A percentile compares a stretch with the other conserved stretches of the same genome.
Evolutionary conservation across 2,113 vertebrate genomes (phyloP).

Genomic region (Ctenomys sociabilis): DNA sequence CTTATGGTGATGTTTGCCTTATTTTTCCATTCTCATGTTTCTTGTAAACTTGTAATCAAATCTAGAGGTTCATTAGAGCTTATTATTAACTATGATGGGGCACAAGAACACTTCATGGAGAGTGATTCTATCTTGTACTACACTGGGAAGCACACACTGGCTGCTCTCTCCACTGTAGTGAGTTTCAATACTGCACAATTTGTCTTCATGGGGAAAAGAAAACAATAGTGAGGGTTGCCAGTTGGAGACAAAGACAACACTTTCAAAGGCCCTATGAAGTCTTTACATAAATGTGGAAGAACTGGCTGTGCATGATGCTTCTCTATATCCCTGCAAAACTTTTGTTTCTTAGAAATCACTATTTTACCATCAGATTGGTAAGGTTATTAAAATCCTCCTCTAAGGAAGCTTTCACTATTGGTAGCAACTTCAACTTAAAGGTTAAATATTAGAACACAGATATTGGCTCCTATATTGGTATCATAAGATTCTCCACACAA

Average conservation of each 20-base stretch:
- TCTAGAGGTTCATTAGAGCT: not conserved
- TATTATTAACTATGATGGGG: not conserved
- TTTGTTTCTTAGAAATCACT: constrained; percentile 15
- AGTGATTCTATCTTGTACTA: not conserved
- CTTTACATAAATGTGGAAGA: not conserved
- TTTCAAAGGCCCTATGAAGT: not conserved
- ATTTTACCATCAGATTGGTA: not conserved
- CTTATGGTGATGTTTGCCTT: not conserved
- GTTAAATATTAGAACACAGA: not conserved
- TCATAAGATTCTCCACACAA: not conserved
- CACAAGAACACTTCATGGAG: not conserved
- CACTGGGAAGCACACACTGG: not conserved
- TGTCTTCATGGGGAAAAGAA: not conserved
- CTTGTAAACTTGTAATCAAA: constrained; percentile 12
- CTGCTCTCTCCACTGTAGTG: not conserved
- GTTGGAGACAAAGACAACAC: not conserved
- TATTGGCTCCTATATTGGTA: not conserved
- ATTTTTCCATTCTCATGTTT: not conserved
- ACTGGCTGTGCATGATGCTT: not conserved
- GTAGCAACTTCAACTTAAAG: not conserved
- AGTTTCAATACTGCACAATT: not conserved
- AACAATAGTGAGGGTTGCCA: not conserved
- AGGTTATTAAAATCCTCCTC: constrained; percentile 9
- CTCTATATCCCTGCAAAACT: not conserved
- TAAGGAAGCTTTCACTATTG: not conserved